Evolutionary conservation across 2,113 vertebrate genomes (phyloP).

Genomic region (Hyaena hyaena): DNA sequence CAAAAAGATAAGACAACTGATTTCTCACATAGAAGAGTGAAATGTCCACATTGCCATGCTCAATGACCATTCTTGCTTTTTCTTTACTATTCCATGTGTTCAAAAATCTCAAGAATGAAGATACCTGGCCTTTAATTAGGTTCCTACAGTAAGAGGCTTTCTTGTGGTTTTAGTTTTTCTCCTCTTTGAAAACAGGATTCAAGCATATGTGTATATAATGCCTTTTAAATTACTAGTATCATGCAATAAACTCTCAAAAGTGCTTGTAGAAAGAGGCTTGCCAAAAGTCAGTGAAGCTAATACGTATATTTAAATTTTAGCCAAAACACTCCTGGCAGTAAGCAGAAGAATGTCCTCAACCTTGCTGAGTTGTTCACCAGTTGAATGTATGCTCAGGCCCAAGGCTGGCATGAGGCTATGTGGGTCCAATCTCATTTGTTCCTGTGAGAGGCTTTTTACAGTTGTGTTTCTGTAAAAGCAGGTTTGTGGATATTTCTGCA

Average conservation of each 20-base stretch:
- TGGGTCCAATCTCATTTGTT: background rate
- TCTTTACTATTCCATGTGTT: background rate
- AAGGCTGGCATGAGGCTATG: background rate
- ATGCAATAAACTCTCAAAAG: constrained; percentile 33
- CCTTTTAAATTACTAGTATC: background rate
- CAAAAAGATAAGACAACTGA: background rate
- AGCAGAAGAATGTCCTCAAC: background rate
- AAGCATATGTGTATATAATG: background rate
- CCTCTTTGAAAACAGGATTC: background rate
- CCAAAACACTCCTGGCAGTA: background rate
- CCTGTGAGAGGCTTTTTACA: background rate
- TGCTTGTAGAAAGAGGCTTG: background rate
- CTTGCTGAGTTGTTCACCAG: background rate
- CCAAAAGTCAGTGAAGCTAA: constrained; percentile 28
- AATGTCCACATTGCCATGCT: background rate
- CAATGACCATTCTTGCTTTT: background rate
- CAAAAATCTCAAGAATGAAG: background rate
- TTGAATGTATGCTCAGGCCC: background rate
- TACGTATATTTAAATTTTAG: constrained; percentile 36
- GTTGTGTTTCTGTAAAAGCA: background rate
- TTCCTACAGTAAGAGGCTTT: background rate
- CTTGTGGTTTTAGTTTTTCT: background rate
- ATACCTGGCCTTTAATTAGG: background rate
- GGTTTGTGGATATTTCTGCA: background rate
- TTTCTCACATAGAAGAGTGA: background rate